Conservation (phyloP, 2,888 invertebrate species). For the Rhyacophila evoluta region DNA sequence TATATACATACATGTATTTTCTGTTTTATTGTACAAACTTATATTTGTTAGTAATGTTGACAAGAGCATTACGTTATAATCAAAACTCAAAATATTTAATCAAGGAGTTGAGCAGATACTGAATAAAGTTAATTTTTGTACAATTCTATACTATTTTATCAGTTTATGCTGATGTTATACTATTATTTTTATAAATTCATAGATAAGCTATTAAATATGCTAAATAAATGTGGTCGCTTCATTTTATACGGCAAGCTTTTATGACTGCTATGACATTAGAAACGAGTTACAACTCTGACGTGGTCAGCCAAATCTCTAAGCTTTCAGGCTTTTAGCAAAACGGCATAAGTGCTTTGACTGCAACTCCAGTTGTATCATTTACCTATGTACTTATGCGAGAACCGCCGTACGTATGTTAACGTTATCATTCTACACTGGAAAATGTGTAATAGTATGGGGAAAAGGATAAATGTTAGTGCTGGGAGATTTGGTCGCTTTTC, state of each 20-base stretch:
- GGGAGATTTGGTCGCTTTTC: background rate
- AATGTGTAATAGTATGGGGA: background rate
- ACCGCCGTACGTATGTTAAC: background rate
- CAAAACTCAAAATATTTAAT: no score
- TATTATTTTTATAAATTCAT: no score
- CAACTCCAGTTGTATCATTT: background rate
- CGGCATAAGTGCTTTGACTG: slow-evolving; percentile 24
- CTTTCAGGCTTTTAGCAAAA: slow-evolving; percentile 6
- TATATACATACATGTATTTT: no score
- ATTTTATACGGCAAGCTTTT: background rate
- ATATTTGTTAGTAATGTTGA: no score
- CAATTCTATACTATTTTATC: no score
- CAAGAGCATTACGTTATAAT: no score
- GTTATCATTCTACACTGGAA: background rate
- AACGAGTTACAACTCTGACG: background rate
- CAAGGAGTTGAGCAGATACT: no score
- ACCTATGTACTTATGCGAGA: background rate
- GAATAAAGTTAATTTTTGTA: no score
- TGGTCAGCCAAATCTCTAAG: background rate
- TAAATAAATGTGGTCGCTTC: background rate
- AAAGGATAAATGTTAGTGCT: background rate
- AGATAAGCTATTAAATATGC: no score
- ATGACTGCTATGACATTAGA: background rate
- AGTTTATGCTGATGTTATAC: no score
- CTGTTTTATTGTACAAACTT: no score